Conservation (phyloP, 2,888 invertebrate species). For the Romanomermis culicivorax region DNA sequence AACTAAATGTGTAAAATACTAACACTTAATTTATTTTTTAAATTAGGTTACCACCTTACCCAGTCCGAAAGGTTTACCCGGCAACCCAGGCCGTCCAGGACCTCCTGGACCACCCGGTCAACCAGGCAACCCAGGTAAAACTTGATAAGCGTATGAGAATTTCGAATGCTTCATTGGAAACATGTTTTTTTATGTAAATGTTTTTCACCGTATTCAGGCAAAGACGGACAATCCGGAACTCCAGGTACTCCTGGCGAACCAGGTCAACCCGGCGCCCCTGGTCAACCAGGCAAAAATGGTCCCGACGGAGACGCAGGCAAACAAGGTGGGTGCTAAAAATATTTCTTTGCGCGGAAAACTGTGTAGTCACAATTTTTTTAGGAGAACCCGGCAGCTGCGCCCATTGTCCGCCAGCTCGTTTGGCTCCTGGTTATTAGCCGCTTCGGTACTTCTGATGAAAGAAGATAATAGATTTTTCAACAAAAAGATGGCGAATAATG, state of each 20-base stretch:
- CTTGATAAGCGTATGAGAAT: not conserved
- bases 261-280: not conserved
- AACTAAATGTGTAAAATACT: not conserved
- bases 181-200: too few relatives aligned
- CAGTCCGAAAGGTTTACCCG: slow-evolving; percentile 6
- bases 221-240: not conserved
- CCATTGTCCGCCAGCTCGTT: slow-evolving; percentile 5
- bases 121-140: slow-evolving; percentile 1
- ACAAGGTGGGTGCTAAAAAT: not conserved
- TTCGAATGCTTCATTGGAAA: too few relatives aligned
- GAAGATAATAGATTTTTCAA: too few relatives aligned
- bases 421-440: slow-evolving; percentile 6
- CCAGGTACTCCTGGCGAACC: not conserved
- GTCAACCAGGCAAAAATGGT: not conserved
- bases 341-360: not conserved
- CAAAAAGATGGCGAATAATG: too few relatives aligned
- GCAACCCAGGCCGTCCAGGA: slow-evolving; percentile 3
- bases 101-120: not conserved
- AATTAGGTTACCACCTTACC: not conserved
- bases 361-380: not conserved
- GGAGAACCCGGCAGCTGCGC: slow-evolving; percentile 4
- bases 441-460: too few relatives aligned
- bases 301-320: not conserved
- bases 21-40: not conserved
- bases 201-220: not conserved